Percentiles rank a stretch among this genome's conserved stretches.
These are phyloP conservation scores for Zapornia atra DNA, from an alignment of 2,113 vertebrate species.

Conservation along the genomic window DNA sequence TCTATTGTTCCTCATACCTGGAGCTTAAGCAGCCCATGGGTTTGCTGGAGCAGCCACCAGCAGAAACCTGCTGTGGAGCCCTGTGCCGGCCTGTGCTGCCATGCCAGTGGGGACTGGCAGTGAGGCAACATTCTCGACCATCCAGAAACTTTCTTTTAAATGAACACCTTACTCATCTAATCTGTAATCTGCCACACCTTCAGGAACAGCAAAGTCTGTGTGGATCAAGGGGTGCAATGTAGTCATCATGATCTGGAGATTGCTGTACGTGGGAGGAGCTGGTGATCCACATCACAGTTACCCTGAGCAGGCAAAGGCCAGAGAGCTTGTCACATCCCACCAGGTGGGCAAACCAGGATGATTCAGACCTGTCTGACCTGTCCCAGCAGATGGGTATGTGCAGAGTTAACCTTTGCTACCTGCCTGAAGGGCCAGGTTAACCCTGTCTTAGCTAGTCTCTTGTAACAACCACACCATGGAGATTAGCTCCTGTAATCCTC, in stretches of 20 bases:
- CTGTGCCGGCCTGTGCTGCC: background rate
- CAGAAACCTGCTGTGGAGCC: background rate
- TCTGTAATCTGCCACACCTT: background rate
- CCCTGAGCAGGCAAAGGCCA: background rate
- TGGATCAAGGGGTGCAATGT: background rate
- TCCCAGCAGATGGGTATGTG: too few species aligned
- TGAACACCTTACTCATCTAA: background rate
- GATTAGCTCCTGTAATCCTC: too few species aligned
- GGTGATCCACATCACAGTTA: background rate
- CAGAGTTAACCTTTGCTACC: too few species aligned
- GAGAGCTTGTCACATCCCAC: too few species aligned
- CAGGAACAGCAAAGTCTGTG: background rate
- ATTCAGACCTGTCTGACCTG: too few species aligned
- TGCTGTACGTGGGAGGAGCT: background rate
- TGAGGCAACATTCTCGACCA: background rate
- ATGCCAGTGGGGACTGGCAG: too few species aligned
- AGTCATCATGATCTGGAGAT: background rate
- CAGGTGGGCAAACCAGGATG: too few species aligned
- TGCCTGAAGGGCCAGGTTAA: too few species aligned
- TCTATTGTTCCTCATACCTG: rapidly evolving
- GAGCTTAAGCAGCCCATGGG: background rate
- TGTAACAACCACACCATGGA: too few species aligned
- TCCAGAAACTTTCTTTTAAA: background rate
- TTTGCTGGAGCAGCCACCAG: rapidly evolving
- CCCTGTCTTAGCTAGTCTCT: too few species aligned